phyloP scores from a whole-genome alignment of 2,797 vertebrate species.

The Chlorospingus semifuscus region DNA sequence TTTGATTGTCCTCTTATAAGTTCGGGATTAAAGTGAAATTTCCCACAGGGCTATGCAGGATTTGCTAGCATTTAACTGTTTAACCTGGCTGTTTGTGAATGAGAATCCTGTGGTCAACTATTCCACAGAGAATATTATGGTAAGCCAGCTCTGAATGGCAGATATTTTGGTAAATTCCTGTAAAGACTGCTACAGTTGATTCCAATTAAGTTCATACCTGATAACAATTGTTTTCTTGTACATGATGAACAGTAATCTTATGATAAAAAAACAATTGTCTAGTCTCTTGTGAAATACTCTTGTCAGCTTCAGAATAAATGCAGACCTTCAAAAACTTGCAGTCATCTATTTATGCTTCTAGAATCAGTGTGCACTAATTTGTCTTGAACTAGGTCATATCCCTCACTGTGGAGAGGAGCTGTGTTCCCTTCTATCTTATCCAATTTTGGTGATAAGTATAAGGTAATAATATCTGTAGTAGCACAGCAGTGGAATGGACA shows the following conservation, averaged over 20 bases:
- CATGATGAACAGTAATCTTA: conserved; percentile 58
- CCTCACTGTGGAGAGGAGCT: not conserved
- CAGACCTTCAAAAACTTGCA: conserved; percentile 59
- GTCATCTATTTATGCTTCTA: conserved; percentile 25
- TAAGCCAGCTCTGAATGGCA: conserved; percentile 81
- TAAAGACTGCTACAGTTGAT: conserved; percentile 76
- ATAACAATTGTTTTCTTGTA: conserved; percentile 74
- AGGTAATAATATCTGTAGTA: conserved; percentile 28
- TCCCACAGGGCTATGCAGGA: conserved; percentile 99
- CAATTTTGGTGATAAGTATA: conserved; percentile 31
- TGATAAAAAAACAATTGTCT: conserved; percentile 64
- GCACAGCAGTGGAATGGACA: conserved; percentile 3
- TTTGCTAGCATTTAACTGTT: conserved; percentile 99
- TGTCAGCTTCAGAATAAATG: conserved; percentile 59
- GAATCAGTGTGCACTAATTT: conserved; percentile 53
- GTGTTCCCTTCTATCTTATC: conserved; percentile 32
- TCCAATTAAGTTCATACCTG: conserved; percentile 78
- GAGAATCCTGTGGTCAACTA: conserved; percentile 89
- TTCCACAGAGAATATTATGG: conserved; percentile 87
- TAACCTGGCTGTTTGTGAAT: conserved; percentile 97
- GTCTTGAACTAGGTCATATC: conserved; percentile 45
- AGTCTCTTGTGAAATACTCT: conserved; percentile 50
- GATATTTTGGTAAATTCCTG: conserved; percentile 78
- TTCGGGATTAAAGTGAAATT: conserved; percentile 99
- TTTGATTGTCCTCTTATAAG: conserved; percentile 99